Percentiles rank a stretch among this genome's conserved stretches.
Evolutionary conservation across 2,113 vertebrate genomes (phyloP).

Genomic region (Rhinogobius similis): DNA sequence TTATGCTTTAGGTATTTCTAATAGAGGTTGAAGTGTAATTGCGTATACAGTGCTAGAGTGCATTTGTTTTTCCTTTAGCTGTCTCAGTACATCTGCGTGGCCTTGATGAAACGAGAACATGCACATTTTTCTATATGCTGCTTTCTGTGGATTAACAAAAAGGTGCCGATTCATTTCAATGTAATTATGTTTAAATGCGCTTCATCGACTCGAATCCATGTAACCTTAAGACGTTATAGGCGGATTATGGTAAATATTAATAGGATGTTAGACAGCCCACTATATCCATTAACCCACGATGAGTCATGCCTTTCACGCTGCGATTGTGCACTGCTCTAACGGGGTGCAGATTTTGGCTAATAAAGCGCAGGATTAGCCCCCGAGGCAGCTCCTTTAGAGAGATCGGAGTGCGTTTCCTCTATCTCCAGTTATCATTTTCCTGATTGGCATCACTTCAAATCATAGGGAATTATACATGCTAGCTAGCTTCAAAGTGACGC

Average conservation of each 20-base stretch:
- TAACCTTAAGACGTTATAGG: conserved; percentile 2
- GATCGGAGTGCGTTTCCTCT: conserved; percentile 28
- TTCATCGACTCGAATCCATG: neutral
- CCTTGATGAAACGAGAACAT: neutral
- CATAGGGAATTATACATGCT: conserved; percentile 72
- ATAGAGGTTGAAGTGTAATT: no score
- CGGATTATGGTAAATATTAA: conserved; percentile 11
- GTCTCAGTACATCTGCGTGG: neutral
- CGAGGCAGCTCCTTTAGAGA: conserved; percentile 18
- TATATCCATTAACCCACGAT: conserved; percentile 10
- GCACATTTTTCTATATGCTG: neutral
- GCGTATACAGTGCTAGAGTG: neutral
- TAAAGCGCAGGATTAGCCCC: conserved; percentile 22
- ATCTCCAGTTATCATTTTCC: conserved; percentile 47
- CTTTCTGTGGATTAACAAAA: neutral
- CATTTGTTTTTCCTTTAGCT: neutral
- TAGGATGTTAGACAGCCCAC: conserved; percentile 13
- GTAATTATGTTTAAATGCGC: neutral
- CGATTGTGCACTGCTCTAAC: conserved; percentile 6
- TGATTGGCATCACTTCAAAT: conserved; percentile 62
- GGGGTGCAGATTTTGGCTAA: conserved; percentile 22
- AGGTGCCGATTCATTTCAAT: neutral
- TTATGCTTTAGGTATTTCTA: no score
- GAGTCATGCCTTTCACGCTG: conserved; percentile 23
- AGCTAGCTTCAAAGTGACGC: conserved; percentile 65